Evolutionary conservation across 1,140 invertebrate genomes (phyloP).

Genomic region (Chlorops oryzae): DNA sequence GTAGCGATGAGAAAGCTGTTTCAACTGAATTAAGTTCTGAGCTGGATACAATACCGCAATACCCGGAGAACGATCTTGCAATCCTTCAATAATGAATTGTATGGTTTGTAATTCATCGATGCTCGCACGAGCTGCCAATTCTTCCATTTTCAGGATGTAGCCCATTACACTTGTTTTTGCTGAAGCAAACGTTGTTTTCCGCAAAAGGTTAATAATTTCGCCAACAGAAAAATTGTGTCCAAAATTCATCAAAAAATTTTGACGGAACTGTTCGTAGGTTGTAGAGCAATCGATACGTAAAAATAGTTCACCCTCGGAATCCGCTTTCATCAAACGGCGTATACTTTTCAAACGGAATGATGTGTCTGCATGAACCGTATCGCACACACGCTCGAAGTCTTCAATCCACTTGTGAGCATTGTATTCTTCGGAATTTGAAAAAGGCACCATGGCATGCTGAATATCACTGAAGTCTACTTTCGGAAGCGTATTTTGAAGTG

Average conservation of each 20-base stretch:
- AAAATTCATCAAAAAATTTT: background rate
- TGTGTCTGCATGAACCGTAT: background rate
- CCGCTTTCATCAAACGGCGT: background rate
- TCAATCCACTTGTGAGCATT: background rate
- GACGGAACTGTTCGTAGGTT: background rate
- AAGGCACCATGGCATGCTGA: background rate
- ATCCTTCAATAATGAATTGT: background rate
- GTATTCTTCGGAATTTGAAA: background rate
- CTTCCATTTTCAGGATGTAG: background rate
- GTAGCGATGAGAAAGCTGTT: background rate
- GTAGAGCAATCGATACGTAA: background rate
- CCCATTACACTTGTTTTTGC: background rate
- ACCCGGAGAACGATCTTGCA: background rate
- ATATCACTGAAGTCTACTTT: no score
- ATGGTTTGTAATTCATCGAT: background rate
- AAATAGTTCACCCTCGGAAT: background rate
- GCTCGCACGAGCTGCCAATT: background rate
- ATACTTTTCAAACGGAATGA: background rate
- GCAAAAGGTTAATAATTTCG: background rate
- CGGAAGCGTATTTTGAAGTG: no score
- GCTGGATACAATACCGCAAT: background rate
- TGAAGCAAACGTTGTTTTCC: background rate
- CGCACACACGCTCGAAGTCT: background rate
- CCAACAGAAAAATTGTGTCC: background rate
- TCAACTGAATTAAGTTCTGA: no score